phyloP scores from a whole-genome alignment of 2,888 invertebrate genomes.

The Eumacrocentrus americanus region DNA sequence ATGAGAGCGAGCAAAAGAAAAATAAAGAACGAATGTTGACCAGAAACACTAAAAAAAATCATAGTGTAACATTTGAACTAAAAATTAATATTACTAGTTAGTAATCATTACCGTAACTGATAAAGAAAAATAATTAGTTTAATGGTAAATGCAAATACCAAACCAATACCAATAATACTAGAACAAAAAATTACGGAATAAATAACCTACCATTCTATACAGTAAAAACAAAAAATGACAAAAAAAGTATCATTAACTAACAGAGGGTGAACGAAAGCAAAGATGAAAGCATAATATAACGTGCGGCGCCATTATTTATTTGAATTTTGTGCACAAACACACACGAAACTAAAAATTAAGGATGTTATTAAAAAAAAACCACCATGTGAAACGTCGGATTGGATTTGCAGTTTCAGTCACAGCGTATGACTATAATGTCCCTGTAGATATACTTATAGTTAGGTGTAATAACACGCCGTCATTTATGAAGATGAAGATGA shows the following conservation, averaged over 20 bases:
- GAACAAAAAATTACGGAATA: not conserved
- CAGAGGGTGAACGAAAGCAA: not conserved
- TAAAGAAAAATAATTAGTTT: constrained; percentile 4
- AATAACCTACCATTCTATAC: not conserved
- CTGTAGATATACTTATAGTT: constrained; percentile 47
- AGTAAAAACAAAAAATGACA: not conserved
- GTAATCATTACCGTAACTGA: not conserved
- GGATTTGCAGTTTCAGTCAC: constrained; percentile 39
- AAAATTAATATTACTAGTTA: not conserved
- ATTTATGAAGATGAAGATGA: constrained; percentile 30
- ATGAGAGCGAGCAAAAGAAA: not conserved
- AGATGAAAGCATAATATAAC: not conserved
- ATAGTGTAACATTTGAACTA: not conserved
- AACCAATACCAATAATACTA: not conserved
- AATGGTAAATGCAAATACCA: not conserved
- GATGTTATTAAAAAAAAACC: not conserved
- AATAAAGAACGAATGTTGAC: not conserved
- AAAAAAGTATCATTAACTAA: not conserved
- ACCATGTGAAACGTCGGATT: constrained; percentile 28
- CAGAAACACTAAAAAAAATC: not conserved
- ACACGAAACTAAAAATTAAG: not conserved
- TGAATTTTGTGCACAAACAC: not conserved
- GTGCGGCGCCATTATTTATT: not conserved
- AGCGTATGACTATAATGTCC: constrained; percentile 49
- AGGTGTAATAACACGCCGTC: constrained; percentile 37